These are phyloP conservation scores for Chesias legatella DNA, from an alignment of 2,888 invertebrate genomes.

Conservation along the genomic window DNA sequence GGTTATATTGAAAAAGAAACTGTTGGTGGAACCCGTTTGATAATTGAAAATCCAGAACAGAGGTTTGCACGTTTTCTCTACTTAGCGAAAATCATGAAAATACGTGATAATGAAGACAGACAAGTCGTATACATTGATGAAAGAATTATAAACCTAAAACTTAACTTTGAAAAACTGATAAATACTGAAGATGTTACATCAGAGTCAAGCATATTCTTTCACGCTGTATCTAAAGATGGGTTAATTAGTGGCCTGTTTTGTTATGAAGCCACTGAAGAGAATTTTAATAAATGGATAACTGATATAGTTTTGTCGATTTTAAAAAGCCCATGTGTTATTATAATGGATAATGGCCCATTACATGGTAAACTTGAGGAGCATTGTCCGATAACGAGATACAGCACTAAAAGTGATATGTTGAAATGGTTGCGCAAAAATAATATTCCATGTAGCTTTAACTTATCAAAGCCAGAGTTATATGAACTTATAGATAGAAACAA, in stretches of 20 bases:
- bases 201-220: conserved; percentile 28
- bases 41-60: conserved; percentile 48
- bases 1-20: conserved; percentile 38
- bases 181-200: conserved; percentile 7
- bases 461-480: conserved; percentile 50
- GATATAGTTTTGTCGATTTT: conserved; percentile 39
- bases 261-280: conserved; percentile 31
- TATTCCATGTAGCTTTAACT: conserved; percentile 40
- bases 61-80: conserved; percentile 47
- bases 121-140: conserved; percentile 46
- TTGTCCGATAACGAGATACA: conserved; percentile 37
- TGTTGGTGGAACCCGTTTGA: conserved; percentile 24
- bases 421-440: conserved; percentile 43
- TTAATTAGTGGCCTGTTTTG: conserved; percentile 40
- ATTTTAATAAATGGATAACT: conserved; percentile 50
- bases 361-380: conserved; percentile 30
- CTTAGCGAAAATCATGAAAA: conserved; percentile 39
- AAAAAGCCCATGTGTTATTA: conserved; percentile 36
- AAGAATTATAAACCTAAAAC: conserved; percentile 33
- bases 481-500: conserved; percentile 39
- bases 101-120: conserved; percentile 23
- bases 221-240: conserved; percentile 38
- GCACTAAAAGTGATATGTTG: conserved; percentile 46
- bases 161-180: conserved; percentile 31
- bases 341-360: conserved; percentile 43